Evolutionary conservation across 1,140 invertebrate species (phyloP).

Genomic region (Oscheius sp.): DNA sequence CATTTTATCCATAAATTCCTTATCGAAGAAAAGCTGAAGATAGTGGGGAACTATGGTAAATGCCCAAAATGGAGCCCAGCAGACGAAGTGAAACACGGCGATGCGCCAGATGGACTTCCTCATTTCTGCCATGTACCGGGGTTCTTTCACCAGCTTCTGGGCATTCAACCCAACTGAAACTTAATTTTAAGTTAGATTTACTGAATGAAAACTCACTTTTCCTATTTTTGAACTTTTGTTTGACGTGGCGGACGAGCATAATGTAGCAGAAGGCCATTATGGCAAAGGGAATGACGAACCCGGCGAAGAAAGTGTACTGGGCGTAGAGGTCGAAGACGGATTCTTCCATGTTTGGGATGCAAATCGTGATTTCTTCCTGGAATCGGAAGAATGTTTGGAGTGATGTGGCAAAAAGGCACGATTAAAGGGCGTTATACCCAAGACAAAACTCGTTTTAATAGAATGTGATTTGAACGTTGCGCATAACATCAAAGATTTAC

Average conservation of each 20-base stretch:
- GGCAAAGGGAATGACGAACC: conserved; percentile 29
- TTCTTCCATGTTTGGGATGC: conserved; percentile 1
- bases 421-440: background rate
- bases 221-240: conserved; percentile 23
- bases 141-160: conserved; percentile 11
- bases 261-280: conserved; percentile 38
- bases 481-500: too few relatives aligned
- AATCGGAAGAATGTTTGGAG: background rate
- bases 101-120: conserved; percentile 36
- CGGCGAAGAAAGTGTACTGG: conserved; percentile 31
- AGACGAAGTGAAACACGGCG: conserved; percentile 33
- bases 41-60: conserved; percentile 30
- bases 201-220: background rate
- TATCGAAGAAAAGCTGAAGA: conserved; percentile 4
- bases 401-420: background rate
- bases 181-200: background rate
- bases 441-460: too few relatives aligned
- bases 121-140: conserved; percentile 34
- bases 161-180: background rate
- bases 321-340: conserved; percentile 26
- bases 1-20: background rate
- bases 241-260: conserved; percentile 31
- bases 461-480: too few relatives aligned
- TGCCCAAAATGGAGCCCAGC: conserved; percentile 37
- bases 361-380: background rate